phyloP scores from a whole-genome alignment of 2,113 vertebrate species.

The Brachyhypopomus occidentalis region DNA sequence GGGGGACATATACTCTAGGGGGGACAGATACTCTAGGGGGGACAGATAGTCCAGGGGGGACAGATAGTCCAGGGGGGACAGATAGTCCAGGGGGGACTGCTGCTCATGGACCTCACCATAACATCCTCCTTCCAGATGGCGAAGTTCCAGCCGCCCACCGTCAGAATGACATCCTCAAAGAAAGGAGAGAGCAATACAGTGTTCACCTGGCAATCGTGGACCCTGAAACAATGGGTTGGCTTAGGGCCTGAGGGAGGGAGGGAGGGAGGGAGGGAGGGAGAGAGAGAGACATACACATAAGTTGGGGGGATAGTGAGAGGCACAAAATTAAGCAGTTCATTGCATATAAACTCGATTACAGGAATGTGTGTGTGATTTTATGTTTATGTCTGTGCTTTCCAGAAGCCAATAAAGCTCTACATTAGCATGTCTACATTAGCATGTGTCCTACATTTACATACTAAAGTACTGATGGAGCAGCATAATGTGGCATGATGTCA shows the following conservation, averaged over 20 bases:
- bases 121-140: slow-evolving; percentile 91
- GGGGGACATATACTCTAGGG: no score
- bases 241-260: slow-evolving; percentile 64
- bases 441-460: no score
- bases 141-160: slow-evolving; percentile 80
- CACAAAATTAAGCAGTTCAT: not conserved
- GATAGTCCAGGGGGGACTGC: no score
- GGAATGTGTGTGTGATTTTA: not conserved
- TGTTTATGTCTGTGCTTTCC: not conserved
- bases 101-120: slow-evolving; percentile 76
- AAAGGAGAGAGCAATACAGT: slow-evolving; percentile 87
- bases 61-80: no score
- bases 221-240: slow-evolving; percentile 58
- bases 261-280: slow-evolving; percentile 11
- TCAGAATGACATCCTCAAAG: slow-evolving; percentile 86
- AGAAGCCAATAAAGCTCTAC: not conserved
- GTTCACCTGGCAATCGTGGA: slow-evolving; percentile 78
- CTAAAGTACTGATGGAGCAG: no score
- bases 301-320: no score
- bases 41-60: no score
- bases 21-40: no score
- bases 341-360: not conserved
- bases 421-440: not conserved
- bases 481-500: no score
- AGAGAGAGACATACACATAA: not conserved